Base-by-base conservation (phyloP, 2,113 vertebrate species). In the Vulpes ferrilata region DNA sequence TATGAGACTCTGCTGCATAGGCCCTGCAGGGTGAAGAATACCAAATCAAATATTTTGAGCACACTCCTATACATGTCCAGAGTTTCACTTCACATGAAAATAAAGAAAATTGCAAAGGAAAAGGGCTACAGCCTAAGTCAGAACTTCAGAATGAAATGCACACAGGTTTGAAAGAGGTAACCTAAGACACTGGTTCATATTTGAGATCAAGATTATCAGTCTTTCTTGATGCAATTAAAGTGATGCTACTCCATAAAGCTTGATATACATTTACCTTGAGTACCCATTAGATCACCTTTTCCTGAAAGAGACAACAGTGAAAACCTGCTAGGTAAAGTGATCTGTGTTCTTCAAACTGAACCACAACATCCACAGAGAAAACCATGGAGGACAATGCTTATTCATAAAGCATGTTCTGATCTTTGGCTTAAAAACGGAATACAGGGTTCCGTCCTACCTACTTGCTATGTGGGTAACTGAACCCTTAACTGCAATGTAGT, bases 31-130 rank as follows among this genome's bases (percentile, higher is more conserved):
- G 64, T 71, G 79, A 4, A 87, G 32, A 97, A 35, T 3, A 90
- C 73, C 13, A 93, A 69, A 98, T 98, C 97, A 97, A 97, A 96
- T 82, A 98, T 90, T 76, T 86, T 74, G 88, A 95, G 74, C 13
- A 96, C 79, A 86, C 65, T 93, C 30, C 55, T 96, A 15, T 57
- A 43, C 4, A 78, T 73, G 9, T 35, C 11, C 53, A 76, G n/a
- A 4, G 64, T 53, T 97, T 96, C 60, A 71, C 48, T 92, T 71
- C 43, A 90, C 43, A 76, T 73, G 23, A 87, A 86, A 32, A 97
- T 48, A 22, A 96, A 97, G 30, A 85, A 81, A 98, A 95, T 84
- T 85, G 65, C 20, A 69, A 74, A 97, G 7, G 81, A 48, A 92
- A 83, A 48, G 19, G 73, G 7, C 22, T 65, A 32, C 12, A 71